phyloP scores from a whole-genome alignment of 23 tunicate genomes.

The Clavelina lepadiformis region DNA sequence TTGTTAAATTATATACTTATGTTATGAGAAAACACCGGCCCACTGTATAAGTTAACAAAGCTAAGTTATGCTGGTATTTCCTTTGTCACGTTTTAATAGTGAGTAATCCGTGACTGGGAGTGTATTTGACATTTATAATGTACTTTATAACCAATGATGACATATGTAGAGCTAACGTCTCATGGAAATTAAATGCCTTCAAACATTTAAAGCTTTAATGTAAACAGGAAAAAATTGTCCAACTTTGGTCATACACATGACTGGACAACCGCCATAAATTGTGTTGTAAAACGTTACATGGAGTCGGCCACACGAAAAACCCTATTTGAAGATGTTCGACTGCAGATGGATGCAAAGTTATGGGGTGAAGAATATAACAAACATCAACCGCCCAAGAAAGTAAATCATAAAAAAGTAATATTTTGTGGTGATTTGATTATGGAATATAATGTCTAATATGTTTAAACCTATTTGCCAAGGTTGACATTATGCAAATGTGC shows the following conservation, averaged over 20 bases:
- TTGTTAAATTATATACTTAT: too few species aligned
- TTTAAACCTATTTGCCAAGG: constrained; percentile 23
- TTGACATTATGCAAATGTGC: constrained; percentile 98
- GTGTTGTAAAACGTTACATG: constrained; percentile 89
- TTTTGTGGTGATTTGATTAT: not conserved
- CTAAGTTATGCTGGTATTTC: too few species aligned
- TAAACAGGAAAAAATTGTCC: constrained; percentile 71
- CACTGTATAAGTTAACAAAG: too few species aligned
- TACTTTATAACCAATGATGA: too few species aligned
- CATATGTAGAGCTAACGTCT: too few species aligned
- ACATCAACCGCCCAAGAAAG: constrained; percentile 97
- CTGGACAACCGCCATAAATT: constrained; percentile 81
- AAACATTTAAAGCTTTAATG: too few species aligned
- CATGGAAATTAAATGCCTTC: too few species aligned
- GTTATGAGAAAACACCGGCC: too few species aligned
- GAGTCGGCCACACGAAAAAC: constrained; percentile 42
- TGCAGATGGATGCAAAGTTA: constrained; percentile 98
- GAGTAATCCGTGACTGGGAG: too few species aligned
- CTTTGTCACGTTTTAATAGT: too few species aligned
- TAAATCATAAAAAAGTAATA: constrained; percentile 3
- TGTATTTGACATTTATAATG: too few species aligned
- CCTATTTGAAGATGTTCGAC: constrained; percentile 75
- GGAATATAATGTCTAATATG: not conserved
- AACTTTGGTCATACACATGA: constrained; percentile 48
- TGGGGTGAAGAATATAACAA: constrained; percentile 94